These are phyloP conservation scores for Agrotis clavis DNA, from an alignment of 2,888 invertebrate species.

Conservation along the genomic window DNA sequence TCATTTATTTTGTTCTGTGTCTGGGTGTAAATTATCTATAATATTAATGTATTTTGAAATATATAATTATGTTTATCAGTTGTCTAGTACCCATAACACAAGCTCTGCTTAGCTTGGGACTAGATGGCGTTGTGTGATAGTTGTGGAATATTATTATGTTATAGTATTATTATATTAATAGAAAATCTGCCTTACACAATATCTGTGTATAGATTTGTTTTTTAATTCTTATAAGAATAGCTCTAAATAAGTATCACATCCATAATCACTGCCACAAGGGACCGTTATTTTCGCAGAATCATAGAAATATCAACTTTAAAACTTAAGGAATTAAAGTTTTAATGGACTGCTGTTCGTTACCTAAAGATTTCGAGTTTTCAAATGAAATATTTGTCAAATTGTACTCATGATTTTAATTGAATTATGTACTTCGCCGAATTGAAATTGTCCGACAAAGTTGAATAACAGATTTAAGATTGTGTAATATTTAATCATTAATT, in stretches of 20 bases:
- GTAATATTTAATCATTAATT: conserved; percentile 41
- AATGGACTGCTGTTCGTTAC: conserved; percentile 36
- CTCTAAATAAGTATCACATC: neutral
- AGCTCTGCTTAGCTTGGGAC: no score
- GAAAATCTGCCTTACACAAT: neutral
- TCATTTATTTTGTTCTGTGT: no score
- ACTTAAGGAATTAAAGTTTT: conserved; percentile 34
- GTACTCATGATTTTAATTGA: conserved; percentile 51
- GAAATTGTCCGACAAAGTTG: conserved; percentile 40
- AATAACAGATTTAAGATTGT: conserved; percentile 32
- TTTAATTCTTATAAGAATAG: neutral
- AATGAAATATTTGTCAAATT: conserved; percentile 47
- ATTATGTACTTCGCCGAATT: conserved; percentile 52
- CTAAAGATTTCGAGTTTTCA: conserved; percentile 19
- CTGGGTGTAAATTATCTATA: no score
- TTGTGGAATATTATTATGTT: no score
- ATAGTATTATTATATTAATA: no score
- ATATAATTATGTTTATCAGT: no score
- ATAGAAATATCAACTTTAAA: conserved; percentile 37
- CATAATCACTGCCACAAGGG: conserved; percentile 17
- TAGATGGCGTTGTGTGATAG: no score
- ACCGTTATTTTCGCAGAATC: neutral
- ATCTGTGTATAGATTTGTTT: neutral
- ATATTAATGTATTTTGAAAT: no score
- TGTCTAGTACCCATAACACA: no score